Conservation (phyloP, 2,113 vertebrate genomes). For the Anarhynchus alexandrinus region DNA sequence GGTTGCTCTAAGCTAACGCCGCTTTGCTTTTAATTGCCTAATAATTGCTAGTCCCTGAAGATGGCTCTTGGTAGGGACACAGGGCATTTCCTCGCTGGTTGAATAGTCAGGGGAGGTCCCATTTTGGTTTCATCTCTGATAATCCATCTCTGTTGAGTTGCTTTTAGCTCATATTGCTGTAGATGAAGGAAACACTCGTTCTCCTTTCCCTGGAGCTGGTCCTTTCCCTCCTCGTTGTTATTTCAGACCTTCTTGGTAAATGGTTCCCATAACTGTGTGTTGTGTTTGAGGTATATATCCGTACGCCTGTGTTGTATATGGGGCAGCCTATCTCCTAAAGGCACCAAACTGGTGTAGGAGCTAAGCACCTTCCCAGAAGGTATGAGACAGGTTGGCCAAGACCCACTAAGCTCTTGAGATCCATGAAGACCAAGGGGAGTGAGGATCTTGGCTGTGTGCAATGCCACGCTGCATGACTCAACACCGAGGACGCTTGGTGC, state of each 20-base stretch:
- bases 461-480: rapidly evolving
- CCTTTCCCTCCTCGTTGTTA: background rate
- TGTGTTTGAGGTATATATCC: background rate
- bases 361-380: background rate
- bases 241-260: background rate
- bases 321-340: background rate
- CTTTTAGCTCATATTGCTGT: background rate
- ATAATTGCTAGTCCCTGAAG: background rate
- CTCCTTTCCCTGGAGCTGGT: background rate
- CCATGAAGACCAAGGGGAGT: background rate
- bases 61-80: background rate
- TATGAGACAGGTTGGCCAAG: background rate
- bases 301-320: rapidly evolving
- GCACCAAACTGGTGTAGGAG: background rate
- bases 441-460: background rate
- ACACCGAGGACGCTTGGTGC: background rate
- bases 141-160: background rate
- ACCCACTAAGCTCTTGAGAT: background rate
- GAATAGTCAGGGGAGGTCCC: background rate
- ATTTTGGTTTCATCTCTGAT: background rate
- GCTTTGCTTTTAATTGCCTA: background rate
- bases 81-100: background rate
- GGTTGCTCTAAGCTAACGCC: background rate
- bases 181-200: background rate
- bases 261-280: background rate